Percentiles rank a stretch among this genome's conserved stretches.
Evolutionary conservation across 30 jellyfish, hydroid and myxozoan genomes (phyloP).

Genomic region (Cassiopea xamachana): DNA sequence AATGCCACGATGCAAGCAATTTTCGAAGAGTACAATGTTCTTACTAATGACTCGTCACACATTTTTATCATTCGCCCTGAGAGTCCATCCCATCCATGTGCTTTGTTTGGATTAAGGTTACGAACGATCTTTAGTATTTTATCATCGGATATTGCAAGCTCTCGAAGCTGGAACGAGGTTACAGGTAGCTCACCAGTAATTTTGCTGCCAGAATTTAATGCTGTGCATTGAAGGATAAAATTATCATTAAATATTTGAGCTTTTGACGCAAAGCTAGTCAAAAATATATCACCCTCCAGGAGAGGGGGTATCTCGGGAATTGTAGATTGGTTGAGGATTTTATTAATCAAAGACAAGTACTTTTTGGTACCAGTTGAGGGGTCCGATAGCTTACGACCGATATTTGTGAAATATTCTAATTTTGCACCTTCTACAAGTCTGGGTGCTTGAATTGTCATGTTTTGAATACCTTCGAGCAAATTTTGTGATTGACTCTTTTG

Average conservation of each 20-base stretch:
- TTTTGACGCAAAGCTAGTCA: constrained; percentile 30
- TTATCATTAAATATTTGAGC: constrained; percentile 42
- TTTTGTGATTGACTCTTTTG: constrained; percentile 35
- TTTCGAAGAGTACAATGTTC: background rate
- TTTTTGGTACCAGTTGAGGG: constrained; percentile 47
- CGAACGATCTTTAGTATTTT: background rate
- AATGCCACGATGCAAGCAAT: background rate
- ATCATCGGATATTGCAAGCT: background rate
- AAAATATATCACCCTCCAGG: constrained; percentile 18
- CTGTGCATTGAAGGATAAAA: background rate
- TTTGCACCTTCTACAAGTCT: constrained; percentile 41
- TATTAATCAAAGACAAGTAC: constrained; percentile 45
- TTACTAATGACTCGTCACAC: background rate
- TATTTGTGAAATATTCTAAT: constrained; percentile 6
- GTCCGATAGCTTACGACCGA: constrained; percentile 33
- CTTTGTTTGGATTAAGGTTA: constrained; percentile 7
- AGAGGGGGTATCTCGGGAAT: constrained; percentile 56
- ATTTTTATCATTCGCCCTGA: constrained; percentile 28
- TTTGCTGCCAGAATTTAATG: background rate
- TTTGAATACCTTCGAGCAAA: constrained; percentile 20
- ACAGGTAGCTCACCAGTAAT: background rate
- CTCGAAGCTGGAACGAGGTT: background rate
- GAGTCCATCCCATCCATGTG: constrained; percentile 37
- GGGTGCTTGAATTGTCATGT: constrained; percentile 11
- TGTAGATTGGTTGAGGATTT: constrained; percentile 12